phyloP scores from a whole-genome alignment of 2,888 invertebrate genomes.

The Nomada fucata region DNA sequence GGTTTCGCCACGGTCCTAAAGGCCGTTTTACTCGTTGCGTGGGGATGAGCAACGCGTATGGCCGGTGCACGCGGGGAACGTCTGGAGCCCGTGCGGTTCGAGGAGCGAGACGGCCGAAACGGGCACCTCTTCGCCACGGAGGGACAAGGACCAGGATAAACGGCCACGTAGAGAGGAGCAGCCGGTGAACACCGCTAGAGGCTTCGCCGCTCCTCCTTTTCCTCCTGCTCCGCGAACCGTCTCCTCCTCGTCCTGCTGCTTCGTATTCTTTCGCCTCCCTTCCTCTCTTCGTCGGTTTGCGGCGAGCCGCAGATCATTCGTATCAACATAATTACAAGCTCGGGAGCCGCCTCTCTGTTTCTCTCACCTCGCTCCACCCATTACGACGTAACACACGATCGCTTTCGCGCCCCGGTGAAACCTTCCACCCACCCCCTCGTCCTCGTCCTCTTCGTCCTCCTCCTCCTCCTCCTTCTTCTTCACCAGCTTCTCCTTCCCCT shows the following conservation, averaged over 20 bases:
- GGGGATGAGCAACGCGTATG: constrained; percentile 63
- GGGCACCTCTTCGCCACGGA: constrained; percentile 11
- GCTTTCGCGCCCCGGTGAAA: constrained; percentile 72
- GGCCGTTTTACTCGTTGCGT: constrained; percentile 68
- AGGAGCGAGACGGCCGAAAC: constrained; percentile 20
- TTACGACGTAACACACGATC: constrained; percentile 82
- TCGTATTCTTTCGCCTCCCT: background rate
- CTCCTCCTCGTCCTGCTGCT: background rate
- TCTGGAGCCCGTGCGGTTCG: constrained; percentile 18
- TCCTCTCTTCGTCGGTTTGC: constrained; percentile 72
- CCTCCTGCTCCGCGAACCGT: constrained; percentile 7
- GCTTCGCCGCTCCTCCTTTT: constrained; percentile 74
- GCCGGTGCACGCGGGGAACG: constrained; percentile 55
- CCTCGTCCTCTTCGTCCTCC: background rate
- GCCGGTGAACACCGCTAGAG: constrained; percentile 82
- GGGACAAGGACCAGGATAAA: constrained; percentile 46
- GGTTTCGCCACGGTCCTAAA: constrained; percentile 84
- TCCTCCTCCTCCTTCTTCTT: constrained; percentile 1
- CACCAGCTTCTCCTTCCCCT: constrained; percentile 1
- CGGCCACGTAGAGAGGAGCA: constrained; percentile 60
- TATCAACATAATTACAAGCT: constrained; percentile 85
- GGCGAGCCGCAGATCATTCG: constrained; percentile 84
- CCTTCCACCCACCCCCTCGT: constrained; percentile 33
- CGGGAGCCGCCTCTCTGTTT: constrained; percentile 84
- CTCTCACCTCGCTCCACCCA: constrained; percentile 84